Conservation (phyloP, 2,113 vertebrate genomes). For the Aspiorhynchus laticeps region DNA sequence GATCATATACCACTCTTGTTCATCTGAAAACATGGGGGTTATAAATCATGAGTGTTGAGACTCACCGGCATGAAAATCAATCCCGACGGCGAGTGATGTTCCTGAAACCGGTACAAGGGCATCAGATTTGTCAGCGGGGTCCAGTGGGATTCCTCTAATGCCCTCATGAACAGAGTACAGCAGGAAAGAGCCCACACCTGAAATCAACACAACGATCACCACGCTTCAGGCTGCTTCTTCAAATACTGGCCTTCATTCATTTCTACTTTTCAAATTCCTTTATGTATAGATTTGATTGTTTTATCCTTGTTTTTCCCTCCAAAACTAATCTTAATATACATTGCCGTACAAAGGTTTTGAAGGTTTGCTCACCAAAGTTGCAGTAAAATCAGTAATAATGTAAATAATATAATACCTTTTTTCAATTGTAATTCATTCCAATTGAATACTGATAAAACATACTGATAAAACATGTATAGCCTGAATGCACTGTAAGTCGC, state of each 20-base stretch:
- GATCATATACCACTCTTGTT: background rate
- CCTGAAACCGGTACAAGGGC: conserved; percentile 94
- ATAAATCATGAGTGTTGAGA: background rate
- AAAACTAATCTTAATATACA: background rate
- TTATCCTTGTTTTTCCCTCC: background rate
- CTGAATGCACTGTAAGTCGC: too few species aligned
- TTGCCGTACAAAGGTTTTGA: background rate
- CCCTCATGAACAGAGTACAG: conserved; percentile 97
- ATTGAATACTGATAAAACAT: too few species aligned
- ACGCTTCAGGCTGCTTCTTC: background rate
- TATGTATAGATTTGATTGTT: background rate
- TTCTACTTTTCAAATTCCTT: background rate
- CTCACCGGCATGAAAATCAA: conserved; percentile 96
- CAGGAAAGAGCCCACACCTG: conserved; percentile 97
- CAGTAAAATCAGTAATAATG: background rate
- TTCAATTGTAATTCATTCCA: too few species aligned
- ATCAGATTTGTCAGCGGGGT: conserved; percentile 93
- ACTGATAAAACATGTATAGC: too few species aligned
- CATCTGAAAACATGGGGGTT: background rate
- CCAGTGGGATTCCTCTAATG: conserved; percentile 94
- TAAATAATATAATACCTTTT: background rate
- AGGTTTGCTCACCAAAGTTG: background rate
- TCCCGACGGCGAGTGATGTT: conserved; percentile 93
- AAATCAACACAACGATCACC: conserved; percentile 34
- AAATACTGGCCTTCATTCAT: background rate